Conservation (phyloP, 1,140 invertebrate genomes). For the Eupeodes corollae region DNA sequence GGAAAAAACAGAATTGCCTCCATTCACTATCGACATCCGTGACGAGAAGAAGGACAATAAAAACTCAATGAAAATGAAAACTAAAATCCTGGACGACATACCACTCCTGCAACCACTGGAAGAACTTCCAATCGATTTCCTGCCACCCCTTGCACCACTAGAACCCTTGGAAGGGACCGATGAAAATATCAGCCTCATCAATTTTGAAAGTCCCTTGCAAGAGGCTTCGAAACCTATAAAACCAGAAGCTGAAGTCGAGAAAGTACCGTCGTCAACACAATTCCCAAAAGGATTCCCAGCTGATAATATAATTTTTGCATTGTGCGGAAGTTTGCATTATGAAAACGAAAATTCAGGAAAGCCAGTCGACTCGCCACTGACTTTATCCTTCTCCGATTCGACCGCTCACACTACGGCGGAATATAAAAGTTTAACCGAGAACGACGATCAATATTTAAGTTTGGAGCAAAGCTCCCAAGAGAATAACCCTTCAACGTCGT, state of each 20-base stretch:
- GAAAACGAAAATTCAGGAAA: conserved; percentile 19
- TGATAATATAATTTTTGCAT: conserved; percentile 28
- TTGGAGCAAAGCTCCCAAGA: conserved; percentile 9
- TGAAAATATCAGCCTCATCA: conserved; percentile 22
- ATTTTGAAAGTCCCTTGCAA: conserved; percentile 30
- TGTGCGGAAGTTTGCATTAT: conserved; percentile 32
- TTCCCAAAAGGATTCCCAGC: conserved; percentile 22
- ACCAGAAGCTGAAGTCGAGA: conserved; percentile 1
- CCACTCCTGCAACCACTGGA: conserved; percentile 15
- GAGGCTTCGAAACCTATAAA: conserved; percentile 14
- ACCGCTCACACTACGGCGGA: conserved; percentile 1
- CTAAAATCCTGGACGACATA: conserved; percentile 20
- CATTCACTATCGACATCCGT: neutral
- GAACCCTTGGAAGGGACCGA: conserved; percentile 18
- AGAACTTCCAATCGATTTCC: neutral
- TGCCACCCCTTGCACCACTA: conserved; percentile 25
- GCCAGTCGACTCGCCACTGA: neutral
- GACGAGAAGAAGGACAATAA: neutral
- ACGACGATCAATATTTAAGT: conserved; percentile 9
- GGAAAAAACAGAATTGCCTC: neutral
- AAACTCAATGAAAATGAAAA: neutral
- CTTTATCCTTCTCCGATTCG: neutral
- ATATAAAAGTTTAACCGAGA: conserved; percentile 9
- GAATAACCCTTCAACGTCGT: conserved; percentile 1
- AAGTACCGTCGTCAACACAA: conserved; percentile 16